Evolutionary conservation across 1,140 invertebrate genomes (phyloP).

Genomic region (Ceratina australensis): DNA sequence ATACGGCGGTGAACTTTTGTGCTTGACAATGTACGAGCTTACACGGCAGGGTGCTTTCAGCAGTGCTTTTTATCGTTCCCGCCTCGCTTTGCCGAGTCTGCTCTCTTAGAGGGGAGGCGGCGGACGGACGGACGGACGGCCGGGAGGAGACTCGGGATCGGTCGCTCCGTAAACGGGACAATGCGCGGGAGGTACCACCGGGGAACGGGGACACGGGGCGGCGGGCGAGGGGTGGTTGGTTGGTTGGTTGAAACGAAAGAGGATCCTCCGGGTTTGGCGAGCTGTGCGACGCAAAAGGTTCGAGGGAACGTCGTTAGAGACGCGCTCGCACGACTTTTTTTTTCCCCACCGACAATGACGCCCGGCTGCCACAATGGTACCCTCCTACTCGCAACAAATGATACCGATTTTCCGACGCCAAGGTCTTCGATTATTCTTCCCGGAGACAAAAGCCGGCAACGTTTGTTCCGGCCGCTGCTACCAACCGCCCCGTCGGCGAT

Average conservation of each 20-base stretch:
- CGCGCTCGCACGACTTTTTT: slow-evolving; percentile 55
- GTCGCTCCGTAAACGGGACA: slow-evolving; percentile 53
- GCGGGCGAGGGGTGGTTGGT: slow-evolving; percentile 1
- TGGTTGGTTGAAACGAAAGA: slow-evolving; percentile 56
- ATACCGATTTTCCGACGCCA: slow-evolving; percentile 29
- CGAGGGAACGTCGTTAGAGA: slow-evolving; percentile 55
- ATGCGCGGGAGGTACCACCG: slow-evolving; percentile 46
- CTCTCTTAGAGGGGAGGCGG: slow-evolving; percentile 45
- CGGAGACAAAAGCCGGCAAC: slow-evolving; percentile 24
- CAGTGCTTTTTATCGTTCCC: slow-evolving; percentile 69
- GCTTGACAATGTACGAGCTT: slow-evolving; percentile 78
- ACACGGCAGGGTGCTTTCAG: slow-evolving; percentile 74
- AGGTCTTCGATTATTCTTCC: slow-evolving; percentile 40
- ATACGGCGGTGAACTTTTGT: slow-evolving; percentile 69
- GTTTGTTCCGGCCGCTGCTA: too few relatives aligned
- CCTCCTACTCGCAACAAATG: slow-evolving; percentile 33
- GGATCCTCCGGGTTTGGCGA: slow-evolving; percentile 46
- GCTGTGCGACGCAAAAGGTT: slow-evolving; percentile 44
- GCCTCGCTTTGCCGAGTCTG: slow-evolving; percentile 74
- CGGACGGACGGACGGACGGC: slow-evolving; percentile 47
- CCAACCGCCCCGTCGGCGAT: background rate
- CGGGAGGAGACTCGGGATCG: slow-evolving; percentile 44
- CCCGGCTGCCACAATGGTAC: slow-evolving; percentile 12
- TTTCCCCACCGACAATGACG: slow-evolving; percentile 49
- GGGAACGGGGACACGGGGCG: too few relatives aligned